These are phyloP conservation scores for Sarotherodon lohbergeri DNA, from an alignment of 2,113 vertebrate species.

Conservation along the genomic window DNA sequence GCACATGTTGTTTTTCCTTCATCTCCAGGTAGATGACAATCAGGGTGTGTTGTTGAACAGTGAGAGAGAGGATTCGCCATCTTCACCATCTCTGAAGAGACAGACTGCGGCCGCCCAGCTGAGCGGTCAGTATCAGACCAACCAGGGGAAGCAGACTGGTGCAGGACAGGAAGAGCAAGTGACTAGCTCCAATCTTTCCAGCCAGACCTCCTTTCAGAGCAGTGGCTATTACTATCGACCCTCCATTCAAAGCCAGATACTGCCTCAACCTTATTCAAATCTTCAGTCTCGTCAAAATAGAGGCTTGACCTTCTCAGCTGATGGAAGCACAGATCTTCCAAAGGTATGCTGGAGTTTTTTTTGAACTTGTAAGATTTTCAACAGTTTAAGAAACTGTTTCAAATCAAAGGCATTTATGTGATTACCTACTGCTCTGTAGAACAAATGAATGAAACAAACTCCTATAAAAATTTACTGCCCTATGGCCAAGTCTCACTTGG, in stretches of 20 bases:
- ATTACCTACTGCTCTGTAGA: background rate
- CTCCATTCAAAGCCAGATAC: background rate
- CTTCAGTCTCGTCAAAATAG: background rate
- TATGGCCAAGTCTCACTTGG: background rate
- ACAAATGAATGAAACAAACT: background rate
- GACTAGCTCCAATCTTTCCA: background rate
- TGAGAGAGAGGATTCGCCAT: background rate
- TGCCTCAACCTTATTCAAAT: background rate
- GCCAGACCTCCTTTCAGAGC: background rate
- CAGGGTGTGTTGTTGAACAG: background rate
- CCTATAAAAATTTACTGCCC: background rate
- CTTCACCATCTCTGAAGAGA: conserved; percentile 24
- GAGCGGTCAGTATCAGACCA: conserved; percentile 1
- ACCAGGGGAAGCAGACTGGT: background rate
- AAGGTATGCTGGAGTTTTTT: conserved; percentile 21
- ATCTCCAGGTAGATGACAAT: conserved; percentile 33
- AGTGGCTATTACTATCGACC: background rate
- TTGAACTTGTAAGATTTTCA: background rate
- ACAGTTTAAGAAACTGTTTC: background rate
- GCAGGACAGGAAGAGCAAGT: background rate
- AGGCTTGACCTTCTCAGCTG: background rate
- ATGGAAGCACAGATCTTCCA: background rate
- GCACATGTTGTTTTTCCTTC: background rate
- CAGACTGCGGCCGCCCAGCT: conserved; percentile 26
- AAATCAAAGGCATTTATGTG: background rate